Evolutionary conservation across 1,140 invertebrate species (phyloP).

Genomic region (Drosophila trapezifrons): DNA sequence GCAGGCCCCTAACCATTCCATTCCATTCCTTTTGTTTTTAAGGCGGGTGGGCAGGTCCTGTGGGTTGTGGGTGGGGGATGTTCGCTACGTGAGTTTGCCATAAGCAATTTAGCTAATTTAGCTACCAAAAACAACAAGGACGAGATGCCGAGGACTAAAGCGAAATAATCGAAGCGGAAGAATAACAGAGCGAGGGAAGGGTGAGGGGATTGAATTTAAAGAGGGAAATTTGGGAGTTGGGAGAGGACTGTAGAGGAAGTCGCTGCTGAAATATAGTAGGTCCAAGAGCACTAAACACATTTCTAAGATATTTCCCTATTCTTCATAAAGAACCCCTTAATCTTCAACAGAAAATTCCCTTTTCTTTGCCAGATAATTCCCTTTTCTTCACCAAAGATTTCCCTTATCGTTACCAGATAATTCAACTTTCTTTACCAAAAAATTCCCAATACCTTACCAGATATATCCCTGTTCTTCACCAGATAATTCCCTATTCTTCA

Average conservation of each 20-base stretch:
- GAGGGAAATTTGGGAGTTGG: not conserved
- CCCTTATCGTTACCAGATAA: not conserved
- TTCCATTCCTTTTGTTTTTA: not conserved
- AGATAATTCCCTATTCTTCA: not conserved
- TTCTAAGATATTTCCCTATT: not conserved
- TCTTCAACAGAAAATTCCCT: not conserved
- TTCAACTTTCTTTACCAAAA: not conserved
- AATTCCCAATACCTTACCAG: not conserved
- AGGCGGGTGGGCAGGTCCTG: too few relatives aligned
- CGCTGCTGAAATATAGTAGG: not conserved
- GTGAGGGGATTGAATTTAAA: not conserved
- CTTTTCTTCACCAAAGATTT: not conserved
- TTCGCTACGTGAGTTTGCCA: slow-evolving; percentile 75
- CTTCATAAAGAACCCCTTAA: not conserved
- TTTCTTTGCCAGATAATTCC: not conserved
- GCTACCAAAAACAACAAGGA: slow-evolving; percentile 34
- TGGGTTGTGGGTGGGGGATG: slow-evolving; percentile 11
- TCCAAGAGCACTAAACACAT: not conserved
- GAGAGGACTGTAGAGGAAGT: not conserved
- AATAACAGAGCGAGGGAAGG: slow-evolving; percentile 44
- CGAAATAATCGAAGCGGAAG: slow-evolving; percentile 74
- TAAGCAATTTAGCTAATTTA: slow-evolving; percentile 82
- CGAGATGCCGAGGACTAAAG: slow-evolving; percentile 57
- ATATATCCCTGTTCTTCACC: not conserved
- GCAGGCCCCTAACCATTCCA: not conserved